Evolutionary conservation across 1,140 invertebrate genomes (phyloP).

Genomic region (Drosophila virilis): DNA sequence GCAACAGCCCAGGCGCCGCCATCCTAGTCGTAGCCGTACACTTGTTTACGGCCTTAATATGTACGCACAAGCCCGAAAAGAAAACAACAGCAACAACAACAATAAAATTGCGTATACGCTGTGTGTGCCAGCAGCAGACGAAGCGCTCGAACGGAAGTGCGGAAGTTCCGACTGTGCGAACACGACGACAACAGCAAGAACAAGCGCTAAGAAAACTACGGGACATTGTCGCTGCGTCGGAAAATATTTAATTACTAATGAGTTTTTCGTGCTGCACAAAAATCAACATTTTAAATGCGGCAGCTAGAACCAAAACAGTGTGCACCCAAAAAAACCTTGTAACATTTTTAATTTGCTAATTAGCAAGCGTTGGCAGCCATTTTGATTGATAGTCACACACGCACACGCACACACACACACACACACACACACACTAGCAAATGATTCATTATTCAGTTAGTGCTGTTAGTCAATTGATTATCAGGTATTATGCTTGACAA

Average conservation of each 20-base stretch:
- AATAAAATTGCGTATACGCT: conserved; percentile 72
- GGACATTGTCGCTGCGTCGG: conserved; percentile 70
- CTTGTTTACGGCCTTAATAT: conserved; percentile 77
- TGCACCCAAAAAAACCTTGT: conserved; percentile 34
- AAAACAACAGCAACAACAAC: conserved; percentile 15
- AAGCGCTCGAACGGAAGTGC: conserved; percentile 61
- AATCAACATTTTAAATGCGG: conserved; percentile 67
- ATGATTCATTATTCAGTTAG: conserved; percentile 69
- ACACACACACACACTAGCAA: background rate
- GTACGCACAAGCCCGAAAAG: conserved; percentile 55
- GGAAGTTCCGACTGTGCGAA: conserved; percentile 75
- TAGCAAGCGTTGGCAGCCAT: conserved; percentile 50
- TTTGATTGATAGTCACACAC: conserved; percentile 63
- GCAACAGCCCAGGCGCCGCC: conserved; percentile 30
- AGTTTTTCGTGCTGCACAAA: conserved; percentile 70
- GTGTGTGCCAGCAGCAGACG: conserved; percentile 34
- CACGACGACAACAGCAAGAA: conserved; percentile 57
- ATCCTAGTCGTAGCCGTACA: conserved; percentile 61
- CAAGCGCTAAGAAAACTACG: conserved; percentile 68
- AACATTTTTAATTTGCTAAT: conserved; percentile 80
- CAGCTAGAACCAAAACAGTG: conserved; percentile 15
- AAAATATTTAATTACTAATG: conserved; percentile 82
- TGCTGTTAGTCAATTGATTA: conserved; percentile 74
- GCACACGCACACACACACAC: background rate
- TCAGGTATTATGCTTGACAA: conserved; percentile 70